Evolutionary conservation across 2,888 invertebrate genomes (phyloP), one percentile per base, ranked within the genome.

Genomic region (Listrodromus nycthemerus): DNA sequence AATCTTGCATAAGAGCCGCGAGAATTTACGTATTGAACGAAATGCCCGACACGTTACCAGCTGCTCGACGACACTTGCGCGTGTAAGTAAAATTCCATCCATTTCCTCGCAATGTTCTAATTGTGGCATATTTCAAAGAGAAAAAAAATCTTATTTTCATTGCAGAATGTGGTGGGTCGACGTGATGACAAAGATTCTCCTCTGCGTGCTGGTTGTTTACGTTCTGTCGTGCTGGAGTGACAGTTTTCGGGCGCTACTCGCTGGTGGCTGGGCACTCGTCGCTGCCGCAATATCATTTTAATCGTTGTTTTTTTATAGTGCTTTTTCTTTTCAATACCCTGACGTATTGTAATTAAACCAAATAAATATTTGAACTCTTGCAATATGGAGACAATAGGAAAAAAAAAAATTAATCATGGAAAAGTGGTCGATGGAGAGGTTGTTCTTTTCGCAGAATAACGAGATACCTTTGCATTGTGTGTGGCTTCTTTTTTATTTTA

Each of bases 101-200:
- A 24, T 69, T 86, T 65, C 82, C 71, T 69, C 52, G 52, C 69
- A 27, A 70, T 37, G 6, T 55, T 55, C 6, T 5, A 30, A 41
- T 21, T 27, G 16, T 58, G 21, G 16, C 27, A 58, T 27, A 4
- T 27, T 27, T 27, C 1, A 27, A 80, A 82, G 80, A 61, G 45
- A 37, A 55, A 45, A 33, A 33, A 8, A 24, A 41, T 21, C 48
- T 80, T 48, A 2, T 58, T 58, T 2, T 5, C 88, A 89, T 95
- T 94, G 30, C 95, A 98, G 98, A 75, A 98, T 98, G 97, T 98
- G 97, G 94, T 96, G 95, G 93, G 96, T 98, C 6, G 98, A 98
- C 91, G 94, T 96, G 45, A 91, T 97, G 3, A 95, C 96, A 63
- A 96, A 97, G 89, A 94, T 95, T 0, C 90, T 97, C 21, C 96